These are phyloP conservation scores for Rotaria macrura DNA, from an alignment of 2,888 invertebrate genomes.

Conservation along the genomic window DNA sequence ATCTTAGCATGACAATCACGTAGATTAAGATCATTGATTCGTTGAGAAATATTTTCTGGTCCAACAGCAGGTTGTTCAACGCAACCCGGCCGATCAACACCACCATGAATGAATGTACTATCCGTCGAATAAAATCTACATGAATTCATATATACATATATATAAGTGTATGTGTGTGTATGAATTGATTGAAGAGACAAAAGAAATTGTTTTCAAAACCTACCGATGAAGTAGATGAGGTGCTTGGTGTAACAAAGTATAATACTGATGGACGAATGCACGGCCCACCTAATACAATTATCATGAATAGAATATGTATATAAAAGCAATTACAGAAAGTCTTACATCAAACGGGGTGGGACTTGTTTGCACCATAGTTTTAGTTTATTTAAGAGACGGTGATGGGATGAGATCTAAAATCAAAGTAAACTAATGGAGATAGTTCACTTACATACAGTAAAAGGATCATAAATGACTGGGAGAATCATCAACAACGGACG, in stretches of 20 bases:
- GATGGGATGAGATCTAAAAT: slow-evolving; percentile 11
- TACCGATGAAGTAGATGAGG: slow-evolving; percentile 43
- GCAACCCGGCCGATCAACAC: slow-evolving; percentile 69
- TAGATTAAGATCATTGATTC: slow-evolving; percentile 86
- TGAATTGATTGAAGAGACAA: not conserved
- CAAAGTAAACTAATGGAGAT: not conserved
- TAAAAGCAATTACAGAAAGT: not conserved
- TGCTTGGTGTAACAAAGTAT: slow-evolving; percentile 64
- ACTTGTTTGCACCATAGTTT: slow-evolving; percentile 7
- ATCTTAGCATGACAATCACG: slow-evolving; percentile 94
- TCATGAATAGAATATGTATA: not conserved
- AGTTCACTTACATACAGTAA: not conserved
- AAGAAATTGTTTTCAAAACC: not conserved
- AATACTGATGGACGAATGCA: slow-evolving; percentile 97
- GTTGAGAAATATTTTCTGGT: slow-evolving; percentile 78
- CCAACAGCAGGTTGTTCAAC: slow-evolving; percentile 50
- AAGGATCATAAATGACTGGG: not conserved
- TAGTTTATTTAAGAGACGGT: not conserved
- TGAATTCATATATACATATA: no score
- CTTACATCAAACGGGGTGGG: slow-evolving; percentile 17
- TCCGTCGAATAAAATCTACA: slow-evolving; percentile 79
- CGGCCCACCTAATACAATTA: slow-evolving; percentile 66
- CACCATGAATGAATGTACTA: slow-evolving; percentile 89
- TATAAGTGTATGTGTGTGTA: no score
- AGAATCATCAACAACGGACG: not conserved